phyloP scores from a whole-genome alignment of 2,888 invertebrate genomes.

The Nomada goodeniana region DNA sequence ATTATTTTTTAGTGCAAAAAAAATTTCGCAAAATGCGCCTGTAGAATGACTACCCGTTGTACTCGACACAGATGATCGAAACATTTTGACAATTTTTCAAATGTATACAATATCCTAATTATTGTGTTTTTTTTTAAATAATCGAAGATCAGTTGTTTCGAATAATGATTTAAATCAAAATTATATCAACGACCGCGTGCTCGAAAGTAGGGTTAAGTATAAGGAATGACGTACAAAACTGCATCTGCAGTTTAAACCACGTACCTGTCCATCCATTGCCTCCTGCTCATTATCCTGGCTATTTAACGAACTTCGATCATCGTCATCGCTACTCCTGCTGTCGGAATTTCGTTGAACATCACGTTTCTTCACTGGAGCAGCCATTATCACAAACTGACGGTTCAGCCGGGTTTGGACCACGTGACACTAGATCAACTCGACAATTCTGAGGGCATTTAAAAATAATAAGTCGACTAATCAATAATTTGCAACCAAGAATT shows the following conservation, averaged over 20 bases:
- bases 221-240: not conserved
- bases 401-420: conserved; percentile 41
- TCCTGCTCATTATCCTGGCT: conserved; percentile 74
- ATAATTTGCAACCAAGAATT: not conserved
- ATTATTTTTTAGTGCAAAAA: not conserved
- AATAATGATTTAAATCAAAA: conserved; percentile 1
- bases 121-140: not conserved
- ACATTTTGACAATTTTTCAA: not conserved
- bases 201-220: conserved; percentile 58
- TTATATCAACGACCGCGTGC: conserved; percentile 57
- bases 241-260: not conserved
- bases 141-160: not conserved
- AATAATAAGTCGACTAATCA: conserved; percentile 3
- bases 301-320: conserved; percentile 71
- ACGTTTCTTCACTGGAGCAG: conserved; percentile 81
- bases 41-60: not conserved
- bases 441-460: conserved; percentile 1
- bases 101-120: not conserved
- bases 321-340: conserved; percentile 68
- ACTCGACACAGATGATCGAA: not conserved
- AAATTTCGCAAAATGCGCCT: not conserved
- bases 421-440: conserved; percentile 32
- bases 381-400: conserved; percentile 74
- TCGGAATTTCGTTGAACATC: conserved; percentile 72
- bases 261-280: conserved; percentile 72